Evolutionary conservation across 2,797 vertebrate genomes (phyloP), one percentile per base, ranked within the genome.

Genomic region (Gastrophryne carolinensis): DNA sequence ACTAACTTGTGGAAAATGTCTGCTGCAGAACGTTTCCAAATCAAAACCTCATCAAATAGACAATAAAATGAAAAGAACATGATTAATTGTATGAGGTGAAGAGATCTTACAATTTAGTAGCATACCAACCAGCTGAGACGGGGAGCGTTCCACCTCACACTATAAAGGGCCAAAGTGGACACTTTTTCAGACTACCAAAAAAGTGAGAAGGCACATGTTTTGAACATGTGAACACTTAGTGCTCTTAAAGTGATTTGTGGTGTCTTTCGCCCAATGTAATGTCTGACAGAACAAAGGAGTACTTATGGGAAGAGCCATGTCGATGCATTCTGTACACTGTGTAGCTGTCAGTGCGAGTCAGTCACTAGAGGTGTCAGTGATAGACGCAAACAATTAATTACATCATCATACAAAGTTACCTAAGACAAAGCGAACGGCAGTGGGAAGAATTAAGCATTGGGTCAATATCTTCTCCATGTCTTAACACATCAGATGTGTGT

Each of bases 211-310:
- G n/a, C n/a, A n/a, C n/a, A n/a, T n/a, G n/a, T 44, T 26, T 35
- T 69, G 34, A 56, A 37, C 39, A 35, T 56, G 23, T 69, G 23
- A 56, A 68, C 54, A 54, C 50, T 27, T 41, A 50, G 13, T 5
- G 15, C 65, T 54, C 50, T 68, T 32, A 24, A 56, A 39, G 65
- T 68, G 65, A 56, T 50, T 68, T 68, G 37, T 68, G 65, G 54
- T 68, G 50, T 56, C 65, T 67, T n/a, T 54, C 26, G 17, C 34
- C 52, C 24, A 57, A 56, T 57, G 26, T 71, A 60, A 60, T 71
- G 68, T 58, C 34, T 71, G 68, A 71, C 68, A 71, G 39, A 39
- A 71, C 68, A 71, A 60, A 60, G 58, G 52, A 58, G 21, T 30
- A 49, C 29, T 60, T 26, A 30, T 53, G 67, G 56, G 67, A 70